Percentiles rank a stretch among this genome's conserved stretches.
Evolutionary conservation across 2,113 vertebrate species (phyloP).

Genomic region (Aldabrachelys gigantea): DNA sequence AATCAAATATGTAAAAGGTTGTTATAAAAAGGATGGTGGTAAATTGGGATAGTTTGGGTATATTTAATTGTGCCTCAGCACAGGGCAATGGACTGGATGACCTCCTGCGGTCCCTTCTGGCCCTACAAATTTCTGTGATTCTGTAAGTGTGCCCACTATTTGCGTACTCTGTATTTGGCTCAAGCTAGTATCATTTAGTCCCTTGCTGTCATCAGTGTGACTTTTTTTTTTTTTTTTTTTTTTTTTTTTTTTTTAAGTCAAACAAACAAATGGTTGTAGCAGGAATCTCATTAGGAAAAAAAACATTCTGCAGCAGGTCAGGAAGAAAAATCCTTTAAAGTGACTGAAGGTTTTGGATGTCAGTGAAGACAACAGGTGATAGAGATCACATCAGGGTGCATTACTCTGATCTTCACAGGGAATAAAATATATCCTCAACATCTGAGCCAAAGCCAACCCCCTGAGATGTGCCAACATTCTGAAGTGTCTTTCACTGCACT

Average conservation of each 20-base stretch:
- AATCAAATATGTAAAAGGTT: background rate
- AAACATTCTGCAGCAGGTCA: background rate
- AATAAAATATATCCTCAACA: background rate
- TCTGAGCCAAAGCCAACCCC: background rate
- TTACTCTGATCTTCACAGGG: background rate
- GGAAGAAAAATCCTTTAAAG: background rate
- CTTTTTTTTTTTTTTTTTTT: no score
- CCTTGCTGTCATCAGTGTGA: background rate
- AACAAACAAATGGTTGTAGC: background rate
- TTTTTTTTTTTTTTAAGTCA: background rate
- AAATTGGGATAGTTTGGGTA: background rate
- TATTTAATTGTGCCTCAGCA: background rate
- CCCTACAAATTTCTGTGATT: background rate
- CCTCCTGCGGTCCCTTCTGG: background rate
- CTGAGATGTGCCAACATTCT: background rate
- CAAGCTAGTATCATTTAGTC: background rate
- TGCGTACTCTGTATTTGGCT: background rate
- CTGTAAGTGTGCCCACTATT: fast-evolving
- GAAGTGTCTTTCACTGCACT: background rate
- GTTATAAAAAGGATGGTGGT: background rate
- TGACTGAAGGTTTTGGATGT: background rate
- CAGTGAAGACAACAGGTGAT: background rate
- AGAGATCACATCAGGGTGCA: background rate
- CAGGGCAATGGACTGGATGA: background rate
- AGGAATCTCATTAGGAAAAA: background rate